These are phyloP conservation scores for Anseranas semipalmata DNA, from an alignment of 2,113 vertebrate species.

Conservation along the genomic window DNA sequence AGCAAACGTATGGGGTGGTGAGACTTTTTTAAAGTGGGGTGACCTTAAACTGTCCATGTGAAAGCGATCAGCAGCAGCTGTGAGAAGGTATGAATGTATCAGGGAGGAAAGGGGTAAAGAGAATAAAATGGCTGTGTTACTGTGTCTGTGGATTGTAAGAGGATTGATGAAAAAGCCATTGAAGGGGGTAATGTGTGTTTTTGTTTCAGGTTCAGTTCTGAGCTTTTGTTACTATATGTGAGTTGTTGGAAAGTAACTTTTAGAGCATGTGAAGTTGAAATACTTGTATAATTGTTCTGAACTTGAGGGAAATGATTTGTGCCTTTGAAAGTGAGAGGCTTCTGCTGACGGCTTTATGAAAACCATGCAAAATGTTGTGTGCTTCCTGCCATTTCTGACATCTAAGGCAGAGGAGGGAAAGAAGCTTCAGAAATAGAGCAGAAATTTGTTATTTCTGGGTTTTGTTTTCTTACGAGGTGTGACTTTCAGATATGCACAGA, in stretches of 20 bases:
- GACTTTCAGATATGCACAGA: not conserved
- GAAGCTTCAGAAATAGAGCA: not conserved
- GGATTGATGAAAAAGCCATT: not conserved
- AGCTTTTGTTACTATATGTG: not conserved
- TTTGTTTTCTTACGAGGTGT: not conserved
- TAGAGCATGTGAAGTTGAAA: not conserved
- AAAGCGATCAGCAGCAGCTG: not conserved
- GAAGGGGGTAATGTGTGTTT: not conserved
- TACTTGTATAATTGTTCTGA: not conserved
- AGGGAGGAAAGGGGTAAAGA: not conserved
- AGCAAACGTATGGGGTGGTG: not conserved
- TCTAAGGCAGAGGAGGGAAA: not conserved
- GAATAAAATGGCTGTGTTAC: not conserved
- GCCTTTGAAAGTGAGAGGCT: conserved; percentile 22
- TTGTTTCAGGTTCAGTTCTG: conserved; percentile 12
- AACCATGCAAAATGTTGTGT: not conserved
- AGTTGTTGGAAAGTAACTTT: not conserved
- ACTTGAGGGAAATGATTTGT: not conserved
- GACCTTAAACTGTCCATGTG: not conserved
- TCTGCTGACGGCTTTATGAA: not conserved
- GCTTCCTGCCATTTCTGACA: not conserved
- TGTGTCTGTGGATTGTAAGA: not conserved
- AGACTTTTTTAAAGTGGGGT: not conserved
- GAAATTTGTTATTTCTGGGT: not conserved
- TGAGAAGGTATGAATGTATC: not conserved